A percentile compares a stretch with the other conserved stretches of the same genome.
Conservation (phyloP, 2,797 vertebrate species). For the Sebastes minor region DNA sequence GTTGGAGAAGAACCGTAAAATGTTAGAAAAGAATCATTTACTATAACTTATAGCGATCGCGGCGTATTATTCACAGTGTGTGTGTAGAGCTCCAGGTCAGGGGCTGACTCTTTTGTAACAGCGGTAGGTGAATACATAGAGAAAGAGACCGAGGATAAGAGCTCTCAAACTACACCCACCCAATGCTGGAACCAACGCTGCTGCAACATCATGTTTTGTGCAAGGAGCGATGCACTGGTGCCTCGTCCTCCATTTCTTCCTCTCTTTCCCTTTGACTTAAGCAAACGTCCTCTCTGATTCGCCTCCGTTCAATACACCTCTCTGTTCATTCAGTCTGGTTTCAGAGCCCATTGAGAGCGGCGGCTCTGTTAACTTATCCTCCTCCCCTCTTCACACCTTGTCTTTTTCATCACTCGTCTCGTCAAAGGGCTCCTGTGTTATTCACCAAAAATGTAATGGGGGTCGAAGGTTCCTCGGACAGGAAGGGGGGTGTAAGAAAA, state of each 20-base stretch:
- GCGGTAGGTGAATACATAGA: constrained; percentile 7
- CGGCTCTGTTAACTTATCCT: constrained; percentile 18
- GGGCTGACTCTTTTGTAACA: constrained; percentile 1
- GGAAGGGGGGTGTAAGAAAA: constrained; percentile 21
- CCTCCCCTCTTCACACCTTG: neutral
- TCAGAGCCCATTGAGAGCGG: constrained; percentile 19
- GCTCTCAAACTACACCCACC: constrained; percentile 9
- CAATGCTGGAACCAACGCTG: neutral
- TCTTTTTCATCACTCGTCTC: constrained; percentile 38
- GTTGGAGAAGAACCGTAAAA: constrained; percentile 7
- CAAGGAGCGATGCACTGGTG: neutral
- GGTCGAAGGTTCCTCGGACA: constrained; percentile 19
- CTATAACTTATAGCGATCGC: constrained; percentile 5
- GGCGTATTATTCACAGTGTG: constrained; percentile 12
- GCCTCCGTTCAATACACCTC: neutral
- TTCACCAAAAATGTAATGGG: constrained; percentile 58
- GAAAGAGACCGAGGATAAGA: constrained; percentile 3
- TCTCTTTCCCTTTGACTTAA: constrained; percentile 2
- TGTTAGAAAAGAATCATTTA: constrained; percentile 10
- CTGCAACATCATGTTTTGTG: neutral
- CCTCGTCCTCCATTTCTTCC: neutral
- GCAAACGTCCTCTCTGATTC: constrained; percentile 3
- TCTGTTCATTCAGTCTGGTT: constrained; percentile 33
- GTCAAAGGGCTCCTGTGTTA: constrained; percentile 47
- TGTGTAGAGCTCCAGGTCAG: constrained; percentile 16